A percentile compares a stretch with the other conserved stretches of the same genome.
These are phyloP conservation scores for Ceratina japonica DNA, from an alignment of 1,140 invertebrate species.

Conservation along the genomic window DNA sequence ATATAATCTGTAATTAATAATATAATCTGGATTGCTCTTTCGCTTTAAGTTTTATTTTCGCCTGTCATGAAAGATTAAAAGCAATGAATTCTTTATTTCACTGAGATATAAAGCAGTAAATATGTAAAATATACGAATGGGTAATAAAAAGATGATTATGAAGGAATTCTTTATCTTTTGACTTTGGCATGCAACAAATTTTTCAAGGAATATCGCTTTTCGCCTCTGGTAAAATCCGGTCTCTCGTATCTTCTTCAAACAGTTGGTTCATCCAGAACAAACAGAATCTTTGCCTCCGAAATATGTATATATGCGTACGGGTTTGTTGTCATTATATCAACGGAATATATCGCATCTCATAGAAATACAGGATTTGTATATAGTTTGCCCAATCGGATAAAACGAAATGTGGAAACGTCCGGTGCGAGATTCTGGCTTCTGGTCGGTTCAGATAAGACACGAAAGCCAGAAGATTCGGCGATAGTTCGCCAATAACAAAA, in stretches of 20 bases:
- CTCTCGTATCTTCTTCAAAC: conserved; percentile 17
- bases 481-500: background rate
- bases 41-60: too few relatives aligned
- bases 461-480: background rate
- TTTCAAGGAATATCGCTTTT: background rate
- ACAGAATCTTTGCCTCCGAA: background rate
- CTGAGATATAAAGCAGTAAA: background rate
- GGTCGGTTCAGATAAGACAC: background rate
- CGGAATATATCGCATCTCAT: background rate
- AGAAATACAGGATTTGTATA: background rate
- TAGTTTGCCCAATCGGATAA: background rate
- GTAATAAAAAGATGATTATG: background rate
- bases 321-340: background rate
- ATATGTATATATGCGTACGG: background rate
- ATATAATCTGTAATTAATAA: too few relatives aligned
- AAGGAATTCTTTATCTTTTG: background rate
- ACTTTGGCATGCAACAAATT: background rate
- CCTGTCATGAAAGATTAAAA: too few relatives aligned
- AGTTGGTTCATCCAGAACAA: conserved; percentile 21
- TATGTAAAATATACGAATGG: background rate
- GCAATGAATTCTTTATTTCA: background rate
- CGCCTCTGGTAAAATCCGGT: conserved; percentile 10
- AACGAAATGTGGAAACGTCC: background rate
- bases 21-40: too few relatives aligned
- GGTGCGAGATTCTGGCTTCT: background rate